These are phyloP conservation scores for Parambassis ranga DNA, from an alignment of 2,797 vertebrate species.

Conservation along the genomic window DNA sequence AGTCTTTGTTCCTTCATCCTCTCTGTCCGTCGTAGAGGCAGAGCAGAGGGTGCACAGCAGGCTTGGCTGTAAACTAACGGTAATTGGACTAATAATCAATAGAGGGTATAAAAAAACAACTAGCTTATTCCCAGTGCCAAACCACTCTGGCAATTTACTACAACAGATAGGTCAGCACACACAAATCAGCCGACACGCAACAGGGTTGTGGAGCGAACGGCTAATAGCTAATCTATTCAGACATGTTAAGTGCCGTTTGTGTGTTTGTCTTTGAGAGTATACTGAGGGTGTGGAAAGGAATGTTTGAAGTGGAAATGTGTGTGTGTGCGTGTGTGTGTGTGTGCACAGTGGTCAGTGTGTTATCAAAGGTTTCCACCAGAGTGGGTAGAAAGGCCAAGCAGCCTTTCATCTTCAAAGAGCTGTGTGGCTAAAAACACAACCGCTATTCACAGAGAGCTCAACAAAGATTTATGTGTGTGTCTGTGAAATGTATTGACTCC, in stretches of 20 bases:
- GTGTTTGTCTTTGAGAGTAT: constrained; percentile 29
- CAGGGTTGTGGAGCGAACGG: constrained; percentile 16
- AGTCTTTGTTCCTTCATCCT: background rate
- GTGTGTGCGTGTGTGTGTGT: background rate
- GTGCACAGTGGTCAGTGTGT: constrained; percentile 15
- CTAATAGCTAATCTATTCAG: constrained; percentile 35
- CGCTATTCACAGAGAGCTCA: constrained; percentile 46
- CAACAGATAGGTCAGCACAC: constrained; percentile 25
- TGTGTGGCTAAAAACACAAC: constrained; percentile 50
- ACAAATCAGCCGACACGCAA: constrained; percentile 28
- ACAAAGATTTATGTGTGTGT: constrained; percentile 15
- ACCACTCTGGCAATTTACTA: constrained; percentile 58
- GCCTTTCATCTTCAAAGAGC: constrained; percentile 79
- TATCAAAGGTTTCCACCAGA: constrained; percentile 71
- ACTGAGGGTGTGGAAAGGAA: constrained; percentile 19
- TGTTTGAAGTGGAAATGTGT: constrained; percentile 70
- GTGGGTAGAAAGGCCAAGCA: constrained; percentile 66
- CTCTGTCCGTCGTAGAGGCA: background rate
- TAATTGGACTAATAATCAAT: constrained; percentile 76
- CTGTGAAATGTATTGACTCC: constrained; percentile 25
- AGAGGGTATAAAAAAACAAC: constrained; percentile 58
- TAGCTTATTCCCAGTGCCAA: constrained; percentile 54
- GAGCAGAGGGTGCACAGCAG: constrained; percentile 4
- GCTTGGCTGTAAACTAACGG: constrained; percentile 59
- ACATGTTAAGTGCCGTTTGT: constrained; percentile 46